Base-by-base conservation (phyloP, 1,140 invertebrate species). In the Drosophila burlai region DNA sequence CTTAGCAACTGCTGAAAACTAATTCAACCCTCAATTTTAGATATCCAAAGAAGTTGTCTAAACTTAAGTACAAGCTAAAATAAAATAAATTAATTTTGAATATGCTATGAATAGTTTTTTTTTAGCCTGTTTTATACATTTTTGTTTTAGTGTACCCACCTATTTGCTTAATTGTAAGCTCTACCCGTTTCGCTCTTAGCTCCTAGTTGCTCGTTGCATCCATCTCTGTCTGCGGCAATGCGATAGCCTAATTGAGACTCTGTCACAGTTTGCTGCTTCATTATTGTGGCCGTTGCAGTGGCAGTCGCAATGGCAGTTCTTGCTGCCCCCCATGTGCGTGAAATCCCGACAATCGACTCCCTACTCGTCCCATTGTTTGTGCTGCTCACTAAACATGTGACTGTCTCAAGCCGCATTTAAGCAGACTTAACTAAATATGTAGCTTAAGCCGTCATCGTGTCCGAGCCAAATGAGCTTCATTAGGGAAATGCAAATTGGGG, bases 181-280 rank as follows among this genome's bases (percentile, higher is more conserved):
- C 64, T 69, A 71, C 63, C 74, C 47, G 50, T 58, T 55, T 71
- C 34, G 24, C 58, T 60, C 52, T 36, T 34, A 57, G 24, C 59
- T 26, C 11, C 45, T 38, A 18, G 31, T 29, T 71, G 38, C 61
- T 54, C 58, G 13, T 55, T 55, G 15, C 34, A 24, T 1, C 36
- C 18, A 15, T 26, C 21, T 55, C 65, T 50, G 74, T 49, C 58
- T 34, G 45, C 61, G 60, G 82, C 67, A 80, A 86, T 87, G 67
- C 69, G 85, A 90, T 90, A 91, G 82, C 79, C 86, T 90, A 90
- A 91, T 90, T 90, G 85, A 90, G 85, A 90, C 86, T 75, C 85
- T 90, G 86, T 91, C 85, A 90, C 78, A 79, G 82, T 58, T 81
- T 64, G 74, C 63, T 77, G 82, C 64, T 60, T 62, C 62, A 85